Conservation (phyloP, 2,113 vertebrate genomes). For the Castor canadensis region DNA sequence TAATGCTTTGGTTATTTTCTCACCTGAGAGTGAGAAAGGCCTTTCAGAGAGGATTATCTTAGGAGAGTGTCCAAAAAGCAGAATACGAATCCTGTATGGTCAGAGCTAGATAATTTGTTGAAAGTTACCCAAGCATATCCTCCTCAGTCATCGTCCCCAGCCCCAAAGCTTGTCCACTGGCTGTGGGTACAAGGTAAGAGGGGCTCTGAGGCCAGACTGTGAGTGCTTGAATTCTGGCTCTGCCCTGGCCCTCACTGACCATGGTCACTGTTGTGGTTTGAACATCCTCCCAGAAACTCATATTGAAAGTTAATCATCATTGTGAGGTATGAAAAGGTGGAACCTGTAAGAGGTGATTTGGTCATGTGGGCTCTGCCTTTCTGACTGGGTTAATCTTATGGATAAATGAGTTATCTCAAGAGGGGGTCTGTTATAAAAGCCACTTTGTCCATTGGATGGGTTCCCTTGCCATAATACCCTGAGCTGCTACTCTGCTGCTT, state of each 20-base stretch:
- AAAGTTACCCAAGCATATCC: neutral
- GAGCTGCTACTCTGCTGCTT: neutral
- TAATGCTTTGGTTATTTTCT: neutral
- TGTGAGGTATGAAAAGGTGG: neutral
- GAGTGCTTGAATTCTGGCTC: neutral
- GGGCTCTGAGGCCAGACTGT: neutral
- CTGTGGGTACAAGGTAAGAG: neutral
- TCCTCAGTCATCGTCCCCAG: neutral
- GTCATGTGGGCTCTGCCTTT: neutral
- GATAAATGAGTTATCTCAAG: neutral
- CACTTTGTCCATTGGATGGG: neutral
- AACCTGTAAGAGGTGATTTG: neutral
- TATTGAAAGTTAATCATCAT: neutral
- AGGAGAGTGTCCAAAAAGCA: neutral
- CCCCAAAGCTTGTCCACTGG: neutral
- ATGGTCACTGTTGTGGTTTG: neutral
- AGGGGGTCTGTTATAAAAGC: neutral
- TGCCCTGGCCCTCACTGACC: neutral
- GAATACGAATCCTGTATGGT: neutral
- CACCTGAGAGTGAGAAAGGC: neutral
- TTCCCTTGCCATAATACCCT: too few species aligned
- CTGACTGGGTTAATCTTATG: neutral
- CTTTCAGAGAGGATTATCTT: neutral
- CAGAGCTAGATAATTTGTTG: neutral
- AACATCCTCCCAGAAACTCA: neutral